Conservation (phyloP, 1,140 invertebrate genomes). For the silkworm (Bombyx mori) region ASM3026992v2 NC_085123.1:5046001-5046500, state of each 20-base stretch:
- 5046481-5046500: slow-evolving; percentile 38
- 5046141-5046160: too few relatives aligned
- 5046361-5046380: not conserved
- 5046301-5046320: not conserved
- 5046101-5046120: too few relatives aligned
- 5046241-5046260: too few relatives aligned
- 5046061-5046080: too few relatives aligned
- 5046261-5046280: too few relatives aligned
- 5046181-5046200: too few relatives aligned
- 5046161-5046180: too few relatives aligned
- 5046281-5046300: too few relatives aligned
- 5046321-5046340: not conserved
- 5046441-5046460: slow-evolving; percentile 62
- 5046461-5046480: slow-evolving; percentile 56
- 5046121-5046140: too few relatives aligned
- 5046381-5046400: slow-evolving; percentile 55
- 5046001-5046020: slow-evolving; percentile 76
- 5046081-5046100: too few relatives aligned
- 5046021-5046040: slow-evolving; percentile 78
- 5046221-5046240: too few relatives aligned
- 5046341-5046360: not conserved
- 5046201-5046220: too few relatives aligned
- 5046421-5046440: slow-evolving; percentile 70
- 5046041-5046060: slow-evolving; percentile 74
- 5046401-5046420: slow-evolving; percentile 44